A percentile compares a stretch with the other conserved stretches of the same genome.
Conservation (phyloP, 2,797 vertebrate species). For the Rhinatrema bivittatum region DNA sequence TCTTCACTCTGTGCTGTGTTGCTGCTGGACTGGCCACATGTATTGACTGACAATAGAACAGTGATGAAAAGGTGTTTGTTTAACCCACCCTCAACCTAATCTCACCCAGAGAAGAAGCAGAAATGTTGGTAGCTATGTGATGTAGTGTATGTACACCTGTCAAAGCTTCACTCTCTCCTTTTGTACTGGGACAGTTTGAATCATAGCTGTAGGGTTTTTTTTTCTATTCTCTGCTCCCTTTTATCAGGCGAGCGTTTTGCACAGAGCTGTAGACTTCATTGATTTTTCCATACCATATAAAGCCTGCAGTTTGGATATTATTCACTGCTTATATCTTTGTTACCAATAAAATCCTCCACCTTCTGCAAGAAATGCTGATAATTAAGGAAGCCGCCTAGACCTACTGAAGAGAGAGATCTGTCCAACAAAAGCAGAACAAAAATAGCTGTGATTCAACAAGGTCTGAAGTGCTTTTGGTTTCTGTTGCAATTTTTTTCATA, state of each 20-base stretch:
- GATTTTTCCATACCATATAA: constrained; percentile 50
- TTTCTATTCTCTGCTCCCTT: constrained; percentile 7
- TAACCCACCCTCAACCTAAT: background rate
- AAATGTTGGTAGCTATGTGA: constrained; percentile 1
- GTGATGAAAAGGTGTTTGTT: background rate
- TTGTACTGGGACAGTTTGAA: constrained; percentile 21
- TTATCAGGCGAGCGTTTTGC: constrained; percentile 26
- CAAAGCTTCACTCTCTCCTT: constrained; percentile 5
- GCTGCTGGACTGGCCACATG: too few species aligned
- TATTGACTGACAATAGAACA: too few species aligned
- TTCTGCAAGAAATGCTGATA: constrained; percentile 4
- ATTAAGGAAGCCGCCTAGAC: constrained; percentile 8
- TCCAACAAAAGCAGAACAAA: too few species aligned
- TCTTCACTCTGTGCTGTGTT: too few species aligned
- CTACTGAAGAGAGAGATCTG: too few species aligned
- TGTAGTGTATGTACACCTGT: background rate
- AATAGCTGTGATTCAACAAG: too few species aligned
- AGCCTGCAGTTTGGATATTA: constrained; percentile 39
- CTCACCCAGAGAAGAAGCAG: constrained; percentile 4
- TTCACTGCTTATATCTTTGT: constrained; percentile 31
- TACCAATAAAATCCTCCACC: constrained; percentile 33
- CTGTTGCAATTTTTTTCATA: too few species aligned
- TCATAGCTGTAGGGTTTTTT: constrained; percentile 15
- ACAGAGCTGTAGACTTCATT: constrained; percentile 33
- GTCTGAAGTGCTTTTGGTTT: too few species aligned